Evolutionary conservation across 2,797 vertebrate species (phyloP), one percentile per base, ranked within the genome.

Genomic region (Alca torda): DNA sequence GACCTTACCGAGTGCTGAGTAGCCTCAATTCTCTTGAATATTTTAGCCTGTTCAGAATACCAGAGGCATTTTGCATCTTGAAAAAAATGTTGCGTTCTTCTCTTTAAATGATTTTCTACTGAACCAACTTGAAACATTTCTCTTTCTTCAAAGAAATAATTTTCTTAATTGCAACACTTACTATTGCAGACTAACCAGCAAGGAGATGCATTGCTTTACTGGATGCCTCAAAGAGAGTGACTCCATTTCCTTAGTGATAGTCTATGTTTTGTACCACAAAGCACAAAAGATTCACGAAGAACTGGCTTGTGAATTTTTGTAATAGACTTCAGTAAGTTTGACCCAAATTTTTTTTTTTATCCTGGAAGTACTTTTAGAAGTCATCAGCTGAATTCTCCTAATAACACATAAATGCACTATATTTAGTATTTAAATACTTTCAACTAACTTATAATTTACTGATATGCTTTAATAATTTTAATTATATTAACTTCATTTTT

Each of bases 391-490:
- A 86, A 90, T 89, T 78, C 59, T 85, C 35, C 43, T 73, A 78
- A 69, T 39, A 53, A 69, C 17, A 43, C 35, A 84, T 24, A 45
- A 90, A 93, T 33, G 6, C 50, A 84, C 19, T 28, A 9, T 39
- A 25, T 35, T 75, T 11, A 53, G 1, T 56, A 45, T 89, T 93
- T 24, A 74, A 84, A 96, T 94, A 46, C 26, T 69, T 95, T 88
- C 25, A 93, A 72, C 79, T 87, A 95, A 28, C 21, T 64, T 95
- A 83, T 50, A 77, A 95, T 84, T 95, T 91, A 91, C 37, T 75
- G 57, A 79, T 83, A 80, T 18, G 59, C 73, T 84, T 94, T 83
- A 89, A 80, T 93, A 90, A 77, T 81, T 87, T 92, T 92, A 93
- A 92, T 93, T 88, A 69, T 93, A 92, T 93, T 86, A 92, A 84